These are phyloP conservation scores for Tylochromis polylepis DNA, from an alignment of 2,113 vertebrate genomes.

Conservation along the genomic window DNA sequence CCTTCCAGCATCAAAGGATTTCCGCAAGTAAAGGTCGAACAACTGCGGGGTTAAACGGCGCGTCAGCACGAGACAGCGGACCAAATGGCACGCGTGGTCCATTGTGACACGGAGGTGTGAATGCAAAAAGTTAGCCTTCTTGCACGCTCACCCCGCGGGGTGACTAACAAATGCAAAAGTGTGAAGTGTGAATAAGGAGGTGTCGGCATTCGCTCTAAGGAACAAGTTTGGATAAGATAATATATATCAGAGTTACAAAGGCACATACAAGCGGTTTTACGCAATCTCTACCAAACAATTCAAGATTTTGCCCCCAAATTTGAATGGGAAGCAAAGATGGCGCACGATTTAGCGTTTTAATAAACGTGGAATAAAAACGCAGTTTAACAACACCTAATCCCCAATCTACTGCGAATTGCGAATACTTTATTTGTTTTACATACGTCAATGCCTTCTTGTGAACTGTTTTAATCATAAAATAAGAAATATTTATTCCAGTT, in stretches of 20 bases:
- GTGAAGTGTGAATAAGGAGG: background rate
- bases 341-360: background rate
- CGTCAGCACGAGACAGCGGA: conserved; percentile 4
- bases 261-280: background rate
- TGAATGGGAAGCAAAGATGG: background rate
- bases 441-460: rapidly evolving
- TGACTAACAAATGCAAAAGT: conserved; percentile 15
- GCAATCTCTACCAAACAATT: background rate
- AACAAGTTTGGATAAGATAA: background rate
- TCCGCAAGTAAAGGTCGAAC: background rate
- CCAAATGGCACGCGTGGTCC: conserved; percentile 44
- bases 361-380: background rate
- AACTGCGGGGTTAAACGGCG: background rate
- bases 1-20: background rate
- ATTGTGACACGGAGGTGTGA: background rate
- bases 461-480: background rate
- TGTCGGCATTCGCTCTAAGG: background rate
- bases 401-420: background rate
- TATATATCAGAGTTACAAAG: rapidly evolving
- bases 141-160: background rate
- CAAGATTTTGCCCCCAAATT: rapidly evolving
- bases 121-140: background rate
- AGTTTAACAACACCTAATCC: background rate
- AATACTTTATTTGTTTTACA: background rate
- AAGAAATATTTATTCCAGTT: background rate